A percentile compares a stretch with the other conserved stretches of the same genome.
phyloP scores from a whole-genome alignment of 2,797 vertebrate species.

The Micropoecilia bifurca region DNA sequence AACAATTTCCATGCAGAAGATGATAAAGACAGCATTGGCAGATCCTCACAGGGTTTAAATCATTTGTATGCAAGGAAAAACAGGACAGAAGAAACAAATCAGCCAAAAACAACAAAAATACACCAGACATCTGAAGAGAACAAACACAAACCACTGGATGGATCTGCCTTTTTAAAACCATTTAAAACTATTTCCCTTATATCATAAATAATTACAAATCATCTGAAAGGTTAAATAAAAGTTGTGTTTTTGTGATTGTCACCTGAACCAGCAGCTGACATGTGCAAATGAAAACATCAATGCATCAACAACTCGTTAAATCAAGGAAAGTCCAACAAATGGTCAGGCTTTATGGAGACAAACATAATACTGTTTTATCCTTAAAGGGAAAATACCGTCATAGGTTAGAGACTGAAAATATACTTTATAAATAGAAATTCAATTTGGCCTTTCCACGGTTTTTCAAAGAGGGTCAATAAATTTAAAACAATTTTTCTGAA shows the following conservation, averaged over 20 bases:
- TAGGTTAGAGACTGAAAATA: neutral
- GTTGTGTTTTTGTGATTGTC: constrained; percentile 48
- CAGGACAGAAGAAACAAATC: constrained; percentile 9
- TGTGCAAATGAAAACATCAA: constrained; percentile 73
- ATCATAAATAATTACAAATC: constrained; percentile 81
- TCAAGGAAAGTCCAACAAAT: constrained; percentile 39
- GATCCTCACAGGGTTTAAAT: constrained; percentile 22
- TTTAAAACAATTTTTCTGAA: neutral
- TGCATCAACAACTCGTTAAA: constrained; percentile 8
- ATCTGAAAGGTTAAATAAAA: constrained; percentile 59
- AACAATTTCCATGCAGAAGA: constrained; percentile 17
- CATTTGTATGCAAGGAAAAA: neutral
- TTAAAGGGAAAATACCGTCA: neutral
- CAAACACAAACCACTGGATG: constrained; percentile 10
- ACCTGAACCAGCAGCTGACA: constrained; percentile 91
- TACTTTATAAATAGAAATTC: neutral
- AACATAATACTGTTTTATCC: constrained; percentile 26
- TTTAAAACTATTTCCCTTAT: constrained; percentile 14
- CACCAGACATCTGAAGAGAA: neutral
- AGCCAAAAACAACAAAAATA: constrained; percentile 15
- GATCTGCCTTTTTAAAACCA: constrained; percentile 18
- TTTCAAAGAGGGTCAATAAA: neutral
- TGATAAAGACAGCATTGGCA: constrained; percentile 14
- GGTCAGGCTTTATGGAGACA: constrained; percentile 19
- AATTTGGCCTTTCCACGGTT: neutral